A percentile compares a stretch with the other conserved stretches of the same genome.
Evolutionary conservation across 2,113 vertebrate genomes (phyloP).

Genomic region (Cololabis saira): DNA sequence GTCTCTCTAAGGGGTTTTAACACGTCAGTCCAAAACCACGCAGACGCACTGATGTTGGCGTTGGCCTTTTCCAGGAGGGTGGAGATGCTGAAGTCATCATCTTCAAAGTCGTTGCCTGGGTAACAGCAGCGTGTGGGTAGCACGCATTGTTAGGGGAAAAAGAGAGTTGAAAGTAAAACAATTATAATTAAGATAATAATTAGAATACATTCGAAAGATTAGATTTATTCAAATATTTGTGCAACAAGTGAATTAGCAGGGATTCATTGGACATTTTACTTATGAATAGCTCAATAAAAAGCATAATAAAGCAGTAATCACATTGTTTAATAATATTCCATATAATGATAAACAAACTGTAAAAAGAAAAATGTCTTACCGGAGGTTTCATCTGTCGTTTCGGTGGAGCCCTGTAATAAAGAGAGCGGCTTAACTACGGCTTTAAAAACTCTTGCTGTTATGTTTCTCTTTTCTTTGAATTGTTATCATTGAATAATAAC

Average conservation of each 20-base stretch:
- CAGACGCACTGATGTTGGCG: slow-evolving; percentile 66
- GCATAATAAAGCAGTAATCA: too few species aligned
- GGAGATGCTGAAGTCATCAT: slow-evolving; percentile 62
- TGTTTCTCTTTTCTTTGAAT: too few species aligned
- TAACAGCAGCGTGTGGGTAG: neutral
- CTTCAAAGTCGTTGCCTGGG: slow-evolving; percentile 55
- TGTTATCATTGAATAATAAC: too few species aligned
- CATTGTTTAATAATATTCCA: too few species aligned
- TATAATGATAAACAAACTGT: too few species aligned
- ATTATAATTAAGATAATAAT: neutral
- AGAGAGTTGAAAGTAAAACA: too few species aligned
- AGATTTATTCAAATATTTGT: neutral
- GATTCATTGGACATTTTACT: neutral
- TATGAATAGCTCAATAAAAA: too few species aligned
- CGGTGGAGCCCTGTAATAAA: slow-evolving; percentile 34
- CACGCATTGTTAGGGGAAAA: too few species aligned
- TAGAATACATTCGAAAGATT: neutral
- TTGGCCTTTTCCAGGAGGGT: slow-evolving; percentile 75
- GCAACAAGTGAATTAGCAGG: neutral
- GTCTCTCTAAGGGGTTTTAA: too few species aligned
- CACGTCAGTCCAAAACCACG: too few species aligned
- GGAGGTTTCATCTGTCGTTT: slow-evolving; percentile 7
- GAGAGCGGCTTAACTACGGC: too few species aligned
- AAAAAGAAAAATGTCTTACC: slow-evolving; percentile 40
- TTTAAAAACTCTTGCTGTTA: too few species aligned